Evolutionary conservation across 23 tunicate species (phyloP).

Genomic region (Halocynthia aurantium): DNA sequence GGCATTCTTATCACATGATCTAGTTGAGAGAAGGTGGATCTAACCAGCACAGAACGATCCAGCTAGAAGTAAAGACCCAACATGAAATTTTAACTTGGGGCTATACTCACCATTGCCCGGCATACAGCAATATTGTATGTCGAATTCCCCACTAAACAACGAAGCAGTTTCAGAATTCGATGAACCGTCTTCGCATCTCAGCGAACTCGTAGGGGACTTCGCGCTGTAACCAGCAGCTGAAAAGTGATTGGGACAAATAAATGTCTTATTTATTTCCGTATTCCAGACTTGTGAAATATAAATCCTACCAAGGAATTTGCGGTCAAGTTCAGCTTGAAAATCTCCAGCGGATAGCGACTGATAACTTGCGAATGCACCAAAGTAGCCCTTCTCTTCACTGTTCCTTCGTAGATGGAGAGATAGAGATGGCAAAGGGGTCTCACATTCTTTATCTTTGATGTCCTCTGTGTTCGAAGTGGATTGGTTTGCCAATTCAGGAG

Average conservation of each 20-base stretch:
- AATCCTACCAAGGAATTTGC: conserved; percentile 13
- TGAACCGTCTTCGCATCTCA: conserved; percentile 52
- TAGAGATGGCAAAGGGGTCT: not conserved
- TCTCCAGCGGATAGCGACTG: not conserved
- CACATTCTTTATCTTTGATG: not conserved
- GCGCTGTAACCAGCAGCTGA: conserved; percentile 39
- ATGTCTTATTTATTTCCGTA: not conserved
- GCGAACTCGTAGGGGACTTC: conserved; percentile 55
- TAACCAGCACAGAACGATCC: too few relatives aligned
- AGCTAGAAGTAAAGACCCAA: too few relatives aligned
- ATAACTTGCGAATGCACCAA: conserved; percentile 1
- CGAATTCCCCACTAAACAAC: conserved; percentile 50
- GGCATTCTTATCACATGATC: too few relatives aligned
- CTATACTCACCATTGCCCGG: conserved; percentile 17
- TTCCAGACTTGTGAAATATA: not conserved
- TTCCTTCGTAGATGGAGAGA: conserved; percentile 11
- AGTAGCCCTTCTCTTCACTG: conserved; percentile 17
- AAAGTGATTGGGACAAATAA: not conserved
- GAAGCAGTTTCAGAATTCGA: conserved; percentile 51
- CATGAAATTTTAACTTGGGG: too few relatives aligned
- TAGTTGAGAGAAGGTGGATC: too few relatives aligned
- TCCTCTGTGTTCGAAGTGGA: too few relatives aligned
- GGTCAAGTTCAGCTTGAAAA: conserved; percentile 11
- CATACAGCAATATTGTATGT: conserved; percentile 26
- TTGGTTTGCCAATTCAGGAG: too few relatives aligned